Base-by-base conservation (phyloP, 2,888 invertebrate species). In the Phaonia tiefii region DNA sequence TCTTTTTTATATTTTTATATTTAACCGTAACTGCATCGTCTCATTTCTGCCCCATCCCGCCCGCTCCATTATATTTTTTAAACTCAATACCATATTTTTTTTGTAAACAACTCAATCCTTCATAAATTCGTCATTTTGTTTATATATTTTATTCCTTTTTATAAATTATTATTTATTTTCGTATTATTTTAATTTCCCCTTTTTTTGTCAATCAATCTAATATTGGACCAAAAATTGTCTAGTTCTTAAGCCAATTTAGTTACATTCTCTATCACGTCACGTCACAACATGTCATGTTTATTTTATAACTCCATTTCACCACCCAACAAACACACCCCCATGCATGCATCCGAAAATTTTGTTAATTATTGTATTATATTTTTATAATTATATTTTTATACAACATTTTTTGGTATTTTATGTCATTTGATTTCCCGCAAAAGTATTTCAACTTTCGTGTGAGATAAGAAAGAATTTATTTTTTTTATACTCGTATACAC, bases 221-320 rank as follows among this genome's bases (percentile, higher is more conserved):
- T 89, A 90, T 92, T 91, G 91, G 90, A 90, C 90, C 91, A 92
- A 92, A 92, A 91, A 91, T 90, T 91, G 90, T 89, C 92, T 88
- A 92, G 92, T 91, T 86, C 88, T 86, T 86, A 89, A 92, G 92
- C 85, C 79, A 80, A 82, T 70, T 8, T 73, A 13, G n/a, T n/a
- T n/a, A n/a, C n/a, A n/a, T n/a, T n/a, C n/a, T 56, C 20, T 56
- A 15, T 54, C 22, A 39, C n/a, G 20, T 20, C 54, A 69, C 26
- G 69, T 69, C 15, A 8, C 54, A n/a, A n/a, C n/a, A 17, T 70
- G 13, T 60, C 46, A 20, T 71, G 65, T 51, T 63, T 65, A 25
- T 63, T 73, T 49, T n/a, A n/a, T n/a, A n/a, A n/a, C n/a, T n/a
- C n/a, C n/a, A n/a, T n/a, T n/a, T n/a, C n/a, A n/a, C 54, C 74